Percentiles rank a stretch among this genome's conserved stretches.
Conservation (phyloP, 2,888 invertebrate genomes). For the Folsomia manolachei region DNA sequence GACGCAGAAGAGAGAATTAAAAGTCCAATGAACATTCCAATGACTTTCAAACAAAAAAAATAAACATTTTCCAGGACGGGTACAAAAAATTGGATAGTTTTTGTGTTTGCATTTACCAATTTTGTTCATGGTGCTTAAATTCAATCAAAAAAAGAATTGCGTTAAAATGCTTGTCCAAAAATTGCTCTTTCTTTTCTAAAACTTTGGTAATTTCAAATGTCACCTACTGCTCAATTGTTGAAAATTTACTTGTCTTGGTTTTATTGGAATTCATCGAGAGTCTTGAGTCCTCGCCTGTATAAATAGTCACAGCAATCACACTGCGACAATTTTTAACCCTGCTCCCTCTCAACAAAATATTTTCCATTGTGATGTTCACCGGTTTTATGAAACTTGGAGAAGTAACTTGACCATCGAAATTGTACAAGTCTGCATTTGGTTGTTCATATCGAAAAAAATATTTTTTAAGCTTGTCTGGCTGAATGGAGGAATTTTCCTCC, state of each 20-base stretch:
- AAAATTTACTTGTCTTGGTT: constrained; percentile 67
- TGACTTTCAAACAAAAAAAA: too few species aligned
- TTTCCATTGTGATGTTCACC: constrained; percentile 60
- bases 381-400: constrained; percentile 2
- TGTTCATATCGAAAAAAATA: constrained; percentile 20
- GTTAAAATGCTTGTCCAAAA: too few species aligned
- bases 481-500: not conserved
- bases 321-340: constrained; percentile 97
- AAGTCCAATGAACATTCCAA: constrained; percentile 25
- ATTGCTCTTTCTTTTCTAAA: too few species aligned
- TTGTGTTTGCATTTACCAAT: too few species aligned
- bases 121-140: constrained; percentile 30
- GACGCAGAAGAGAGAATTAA: constrained; percentile 13
- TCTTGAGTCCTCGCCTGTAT: constrained; percentile 93
- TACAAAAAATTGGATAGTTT: too few species aligned
- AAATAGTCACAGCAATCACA: constrained; percentile 89
- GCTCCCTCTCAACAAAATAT: constrained; percentile 73
- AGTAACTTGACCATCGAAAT: constrained; percentile 20
- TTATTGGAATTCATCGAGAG: constrained; percentile 92
- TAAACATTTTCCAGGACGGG: too few species aligned
- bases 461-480: not conserved
- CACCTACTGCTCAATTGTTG: constrained; percentile 61
- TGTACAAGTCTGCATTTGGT: constrained; percentile 27
- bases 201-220: not conserved
- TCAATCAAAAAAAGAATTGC: constrained; percentile 5